These are phyloP conservation scores for Bufo gargarizans DNA, from an alignment of 2,113 vertebrate species.

Conservation along the genomic window DNA sequence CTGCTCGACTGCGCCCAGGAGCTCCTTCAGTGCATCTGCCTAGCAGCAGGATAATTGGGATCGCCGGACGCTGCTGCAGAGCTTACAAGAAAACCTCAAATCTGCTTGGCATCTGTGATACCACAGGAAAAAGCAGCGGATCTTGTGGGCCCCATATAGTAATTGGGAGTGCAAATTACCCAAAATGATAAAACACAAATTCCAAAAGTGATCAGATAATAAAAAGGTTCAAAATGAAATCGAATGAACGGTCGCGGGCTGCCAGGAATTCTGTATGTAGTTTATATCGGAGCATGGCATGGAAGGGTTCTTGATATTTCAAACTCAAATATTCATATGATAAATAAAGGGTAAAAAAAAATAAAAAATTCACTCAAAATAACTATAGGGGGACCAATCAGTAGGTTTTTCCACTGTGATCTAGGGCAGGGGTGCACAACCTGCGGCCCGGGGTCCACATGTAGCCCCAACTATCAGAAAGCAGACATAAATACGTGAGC, in stretches of 20 bases:
- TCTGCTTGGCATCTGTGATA: conserved; percentile 5
- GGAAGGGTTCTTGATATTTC: no score
- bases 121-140: background rate
- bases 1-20: background rate
- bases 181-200: background rate
- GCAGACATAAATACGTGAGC: no score
- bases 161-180: background rate
- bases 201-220: background rate
- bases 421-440: no score
- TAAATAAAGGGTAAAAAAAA: no score
- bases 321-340: no score
- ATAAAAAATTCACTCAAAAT: no score
- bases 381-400: no score
- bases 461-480: no score
- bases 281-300: background rate
- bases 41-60: conserved; percentile 5
- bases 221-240: background rate
- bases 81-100: background rate
- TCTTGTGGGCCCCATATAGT: background rate
- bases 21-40: background rate
- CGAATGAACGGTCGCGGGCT: background rate
- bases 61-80: background rate
- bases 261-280: no score
- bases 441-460: no score
- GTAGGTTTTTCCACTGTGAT: no score